Evolutionary conservation across 2,113 vertebrate genomes (phyloP).

Genomic region (Macquaria australasica): DNA sequence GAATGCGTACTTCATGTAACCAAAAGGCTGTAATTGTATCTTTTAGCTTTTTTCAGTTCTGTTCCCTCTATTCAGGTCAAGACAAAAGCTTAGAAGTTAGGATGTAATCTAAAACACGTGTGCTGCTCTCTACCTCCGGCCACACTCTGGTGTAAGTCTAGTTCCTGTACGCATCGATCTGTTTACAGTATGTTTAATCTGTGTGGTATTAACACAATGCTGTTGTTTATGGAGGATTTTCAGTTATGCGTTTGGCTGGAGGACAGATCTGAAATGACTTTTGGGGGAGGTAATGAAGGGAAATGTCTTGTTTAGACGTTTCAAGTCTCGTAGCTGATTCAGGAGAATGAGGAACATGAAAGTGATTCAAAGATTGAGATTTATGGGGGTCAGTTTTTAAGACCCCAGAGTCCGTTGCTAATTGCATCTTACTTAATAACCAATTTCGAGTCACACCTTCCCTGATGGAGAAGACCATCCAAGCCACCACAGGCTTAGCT

Average conservation of each 20-base stretch:
- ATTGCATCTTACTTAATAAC: constrained; percentile 68
- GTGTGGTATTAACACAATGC: constrained; percentile 15
- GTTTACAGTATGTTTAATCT: constrained; percentile 59
- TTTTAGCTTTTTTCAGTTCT: constrained; percentile 43
- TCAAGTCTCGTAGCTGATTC: constrained; percentile 9
- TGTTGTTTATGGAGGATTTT: background rate
- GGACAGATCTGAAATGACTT: constrained; percentile 4
- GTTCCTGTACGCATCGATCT: constrained; percentile 15
- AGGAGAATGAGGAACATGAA: constrained; percentile 39
- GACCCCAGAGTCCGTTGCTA: constrained; percentile 59
- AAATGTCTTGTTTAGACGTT: constrained; percentile 22
- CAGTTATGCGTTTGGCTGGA: background rate
- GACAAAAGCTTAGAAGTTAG: constrained; percentile 64
- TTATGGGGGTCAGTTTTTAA: constrained; percentile 65
- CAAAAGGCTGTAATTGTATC: constrained; percentile 69
- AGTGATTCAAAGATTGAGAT: constrained; percentile 69
- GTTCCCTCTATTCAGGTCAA: constrained; percentile 55
- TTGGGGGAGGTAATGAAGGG: constrained; percentile 1
- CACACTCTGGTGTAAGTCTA: background rate
- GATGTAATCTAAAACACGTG: constrained; percentile 72
- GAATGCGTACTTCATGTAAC: constrained; percentile 47
- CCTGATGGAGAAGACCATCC: constrained; percentile 30
- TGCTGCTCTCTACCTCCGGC: constrained; percentile 25
- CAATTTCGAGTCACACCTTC: constrained; percentile 64
- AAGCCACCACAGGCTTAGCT: constrained; percentile 53